Base-by-base conservation (phyloP, 2,113 vertebrate species). In the Patagioenas fasciata region DNA sequence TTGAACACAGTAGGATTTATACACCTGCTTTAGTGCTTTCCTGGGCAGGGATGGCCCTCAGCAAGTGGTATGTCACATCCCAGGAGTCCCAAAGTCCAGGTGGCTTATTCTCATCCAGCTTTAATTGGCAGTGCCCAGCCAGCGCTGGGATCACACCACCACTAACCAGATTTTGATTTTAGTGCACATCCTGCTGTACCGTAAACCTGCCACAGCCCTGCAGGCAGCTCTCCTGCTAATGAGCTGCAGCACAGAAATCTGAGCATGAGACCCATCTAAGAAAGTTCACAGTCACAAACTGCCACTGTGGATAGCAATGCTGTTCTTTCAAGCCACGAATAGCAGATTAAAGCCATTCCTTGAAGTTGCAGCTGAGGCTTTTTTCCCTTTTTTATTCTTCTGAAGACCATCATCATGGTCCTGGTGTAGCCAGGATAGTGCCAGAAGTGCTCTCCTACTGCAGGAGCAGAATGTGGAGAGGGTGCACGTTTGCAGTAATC, bases 1-100 rank as follows among this genome's bases (percentile, higher is more conserved):
- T 3, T 67, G 88, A 96, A 88, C 16, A 19, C 24, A 5, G 85
- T n/a, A 64, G 82, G 82, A 92, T 93, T 93, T 91, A 78, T 93
- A 83, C 80, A 95, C 93, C 90, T 78, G 88, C 58, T 95, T 90
- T 74, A 92, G 72, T 64, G 56, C 69, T 84, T 89, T 80, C 64
- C 36, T 67, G 74, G 58, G 81, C 72, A 93, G 64, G 29, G 67
- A 69, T 48, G 6, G 81, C 74, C 70, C 75, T 85, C 66, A 61
- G 85, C 57, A 89, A 93, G 89, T 3, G 23, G 51, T 51, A 54
- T 29, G 38, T 66, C 80, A 75, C 57, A 72, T 80, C 84, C 51
- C 77, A 70, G 14, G 84, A 81, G 73, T 74, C 57, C 57, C 48
- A 34, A 86, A 92, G 50, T 92, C 89, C 78, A 89, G 69, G n/a